Base-by-base conservation (phyloP, 2,888 invertebrate genomes). In the Lucinisca nassula region DNA sequence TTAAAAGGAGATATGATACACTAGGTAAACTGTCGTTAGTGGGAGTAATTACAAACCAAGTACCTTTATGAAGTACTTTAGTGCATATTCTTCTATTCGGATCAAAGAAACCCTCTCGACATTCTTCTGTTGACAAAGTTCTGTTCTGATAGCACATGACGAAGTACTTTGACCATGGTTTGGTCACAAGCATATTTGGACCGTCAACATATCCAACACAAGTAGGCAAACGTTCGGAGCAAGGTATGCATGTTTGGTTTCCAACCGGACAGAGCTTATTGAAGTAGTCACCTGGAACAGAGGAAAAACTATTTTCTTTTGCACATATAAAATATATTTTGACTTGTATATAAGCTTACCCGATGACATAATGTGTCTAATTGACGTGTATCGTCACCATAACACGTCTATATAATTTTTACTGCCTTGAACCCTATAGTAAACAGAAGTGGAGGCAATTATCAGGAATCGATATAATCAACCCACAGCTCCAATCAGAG, bases 201-300 rank as follows among this genome's bases (percentile, higher is more conserved):
- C 92, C 92, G 55, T 93, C 90, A 0, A 81, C 80, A 4, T 84
- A 81, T 4, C 87, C 89, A 17, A 91, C 81, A 87, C 93, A 93
- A 80, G 90, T 91, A 0, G 91, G 90, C 3, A 85, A 82, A 30
- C 92, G 82, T 21, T 84, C 80, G 0, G 80, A 27, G 67, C 93
- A 93, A 24, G 93, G 86, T 17, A 40, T 40, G 76, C 92, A 92
- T 32, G 86, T 82, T 14, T 51, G n/a, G 67, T 91, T 89, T 21
- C 78, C 85, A 1, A 73, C 49, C 0, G 76, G 76, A 72, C 92
- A 91, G 14, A 88, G 21, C 49, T 92, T 91, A 76, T 90, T 85
- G 37, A 87, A 79, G 67, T 91, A 92, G 30, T 91, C 82, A 79
- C 92, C 92, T 92, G 35, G 70, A 73, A 76, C 72, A 27, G 27